Evolutionary conservation across 2,888 invertebrate genomes (phyloP), one percentile per base, ranked within the genome.

Genomic region (Patella depressa): DNA sequence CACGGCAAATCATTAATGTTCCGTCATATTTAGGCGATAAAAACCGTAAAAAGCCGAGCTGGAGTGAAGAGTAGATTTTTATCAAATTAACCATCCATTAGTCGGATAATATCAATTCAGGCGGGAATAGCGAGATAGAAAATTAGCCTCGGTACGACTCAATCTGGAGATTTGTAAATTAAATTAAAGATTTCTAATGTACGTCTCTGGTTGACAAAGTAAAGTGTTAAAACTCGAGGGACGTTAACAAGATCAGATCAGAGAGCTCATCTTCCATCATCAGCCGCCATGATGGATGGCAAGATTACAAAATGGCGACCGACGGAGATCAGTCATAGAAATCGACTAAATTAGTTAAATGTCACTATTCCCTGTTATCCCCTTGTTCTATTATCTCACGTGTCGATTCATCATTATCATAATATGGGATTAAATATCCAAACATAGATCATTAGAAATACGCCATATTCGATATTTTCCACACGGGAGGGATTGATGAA

Each of bases 81-180:
- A 65, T 65, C 65, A 65, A 65, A 65, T 65, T 65, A 65, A 65
- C 65, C 19, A 19, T 24, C 65, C 65, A 65, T 65, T 65, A 24
- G 24, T 12, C 19, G 19, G 19, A 24, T 65, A 65, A 65, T 24
- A 65, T 65, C 19, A 65, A 65, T 24, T 24, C 65, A 19, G 24
- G 19, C 14, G 19, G 65, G 65, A 24, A 65, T 24, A 24, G 19
- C 17, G 65, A 65, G 65, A 12, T 24, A 65, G 65, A 65, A 65
- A 65, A 65, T 65, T 65, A 65, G 65, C 24, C 65, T 65, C 65
- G 12, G 19, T 65, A 24, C 65, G 14, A 65, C 65, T 65, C 65
- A 65, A 65, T 65, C 65, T 65, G 24, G 24, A 65, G 19, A 65
- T 65, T 65, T 65, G 65, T 65, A 65, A 65, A 65, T 65, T 65